Evolutionary conservation across 2,797 vertebrate genomes (phyloP).

Genomic region (Orestias chungarensis): DNA sequence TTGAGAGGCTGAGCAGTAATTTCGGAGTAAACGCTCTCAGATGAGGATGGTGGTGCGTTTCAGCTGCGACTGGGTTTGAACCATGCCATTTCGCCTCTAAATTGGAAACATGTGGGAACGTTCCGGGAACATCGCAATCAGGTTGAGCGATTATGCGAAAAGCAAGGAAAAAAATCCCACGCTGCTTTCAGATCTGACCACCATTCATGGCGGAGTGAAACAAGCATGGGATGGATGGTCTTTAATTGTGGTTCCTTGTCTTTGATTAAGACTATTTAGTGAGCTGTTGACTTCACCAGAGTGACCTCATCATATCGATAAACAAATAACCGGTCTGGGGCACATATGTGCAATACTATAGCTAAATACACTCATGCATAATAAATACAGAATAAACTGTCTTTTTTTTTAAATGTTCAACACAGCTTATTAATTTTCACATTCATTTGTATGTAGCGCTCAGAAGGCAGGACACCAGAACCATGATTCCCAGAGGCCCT

Average conservation of each 20-base stretch:
- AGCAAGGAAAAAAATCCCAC: slow-evolving; percentile 14
- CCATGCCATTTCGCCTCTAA: slow-evolving; percentile 52
- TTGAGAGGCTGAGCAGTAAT: slow-evolving; percentile 28
- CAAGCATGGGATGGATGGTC: slow-evolving; percentile 12
- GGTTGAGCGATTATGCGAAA: slow-evolving; percentile 43
- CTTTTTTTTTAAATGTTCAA: neutral
- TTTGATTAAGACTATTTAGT: neutral
- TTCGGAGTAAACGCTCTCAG: slow-evolving; percentile 61
- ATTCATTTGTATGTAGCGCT: slow-evolving; percentile 77
- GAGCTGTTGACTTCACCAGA: neutral
- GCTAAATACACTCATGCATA: neutral
- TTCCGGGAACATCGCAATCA: slow-evolving; percentile 55
- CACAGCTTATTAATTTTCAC: neutral
- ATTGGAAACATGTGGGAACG: slow-evolving; percentile 66
- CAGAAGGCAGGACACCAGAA: slow-evolving; percentile 71
- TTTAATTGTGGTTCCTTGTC: slow-evolving; percentile 10
- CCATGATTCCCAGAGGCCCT: slow-evolving; percentile 55
- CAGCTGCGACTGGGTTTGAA: slow-evolving; percentile 42
- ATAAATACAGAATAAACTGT: neutral
- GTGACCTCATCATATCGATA: neutral
- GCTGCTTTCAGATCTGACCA: slow-evolving; percentile 28
- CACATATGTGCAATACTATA: neutral
- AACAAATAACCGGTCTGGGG: neutral
- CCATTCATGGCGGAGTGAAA: slow-evolving; percentile 42
- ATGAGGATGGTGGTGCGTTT: slow-evolving; percentile 50